Evolutionary conservation across 30 jellyfish, hydroid and myxozoan species (phyloP), one percentile per base, ranked within the genome.

Genomic region (Sanderia malayensis): DNA sequence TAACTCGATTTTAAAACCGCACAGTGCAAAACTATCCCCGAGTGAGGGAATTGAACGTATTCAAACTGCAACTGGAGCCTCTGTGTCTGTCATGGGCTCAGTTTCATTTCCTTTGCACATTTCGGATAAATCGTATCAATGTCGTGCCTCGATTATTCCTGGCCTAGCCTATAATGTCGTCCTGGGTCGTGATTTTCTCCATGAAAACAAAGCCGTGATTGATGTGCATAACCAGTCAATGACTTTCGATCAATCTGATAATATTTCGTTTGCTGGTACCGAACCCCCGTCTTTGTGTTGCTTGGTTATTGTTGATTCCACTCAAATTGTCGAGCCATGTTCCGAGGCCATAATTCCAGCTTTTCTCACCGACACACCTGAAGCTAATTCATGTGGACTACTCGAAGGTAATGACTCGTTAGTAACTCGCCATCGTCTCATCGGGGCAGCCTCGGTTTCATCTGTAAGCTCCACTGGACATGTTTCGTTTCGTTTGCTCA

Each of bases 401-500:
- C 8, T 41, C 8, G 55, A 41, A 8, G 8, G 11, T 6, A 15
- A 6, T 15, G 15, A 41, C 8, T 6, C 55, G 11, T 29, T 61
- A 8, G 13, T 49, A 0, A 24, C 13, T 1, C 52, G 46, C 28
- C 28, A 61, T 49, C 73, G 28, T 61, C 25, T 29, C 0, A 17
- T 29, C 26, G 15, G 20, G 24, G 73, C 73, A 31, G 10, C 46
- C 32, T 23, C 73, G 20, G 46, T 61, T 13, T 23, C 73, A 15
- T 4, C n/a, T 19, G 26, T 49, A 19, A 29, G 28, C 22, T 18
- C 4, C 0, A 49, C 24, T 61, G 52, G 46, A 19, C 44, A 19
- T 13, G 73, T 61, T 25, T 19, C 73, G 25, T 25, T 61, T 61
- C 46, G 73, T 23, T 4, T 61, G 25, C 4, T 25, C 21, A 61